Evolutionary conservation across 2,113 vertebrate genomes (phyloP), one percentile per base, ranked within the genome.

Genomic region (Mastomys coucha): DNA sequence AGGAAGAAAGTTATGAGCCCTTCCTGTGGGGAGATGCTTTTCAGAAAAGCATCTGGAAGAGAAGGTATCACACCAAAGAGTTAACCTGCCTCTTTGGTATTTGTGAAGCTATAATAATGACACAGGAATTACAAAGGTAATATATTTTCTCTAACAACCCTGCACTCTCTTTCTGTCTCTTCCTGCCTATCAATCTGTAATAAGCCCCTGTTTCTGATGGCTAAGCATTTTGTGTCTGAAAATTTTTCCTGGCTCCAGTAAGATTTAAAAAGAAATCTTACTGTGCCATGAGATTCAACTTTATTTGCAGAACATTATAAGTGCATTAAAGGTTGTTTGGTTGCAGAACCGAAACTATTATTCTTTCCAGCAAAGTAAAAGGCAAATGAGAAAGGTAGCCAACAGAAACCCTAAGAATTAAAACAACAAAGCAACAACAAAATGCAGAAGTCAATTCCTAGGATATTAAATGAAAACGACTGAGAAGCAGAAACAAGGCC

Each of bases 251-350:
- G 94, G 70, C 89, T 91, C 92, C 4, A 8, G 12, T 86, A 17
- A 82, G 69, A 69, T 33, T 31, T 11, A 49, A 65, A 60, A 84
- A 33, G 60, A 51, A 39, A 69, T 86, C 17, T 93, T 98, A 92
- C 36, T 42, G 75, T 96, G 97, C 93, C 82, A 93, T 96, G 91
- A 76, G 84, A 90, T 86, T 95, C 88, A 88, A 2, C 0, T 93
- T 93, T 97, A 97, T 96, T 97, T 96, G 91, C 51, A 92, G 51
- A 98, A 95, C 77, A 77, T 94, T 91, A 93, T 73, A 95, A 82
- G 91, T 97, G 98, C 91, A 94, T 88, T 39, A 19, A n/a, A 39
- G 8, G 20, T 20, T n/a, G n/a, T 36, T 72, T 72, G 16, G 17
- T 72, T 67, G 58, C 78, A 95, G 81, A 58, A 90, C 56, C 49